Evolutionary conservation across 2,113 vertebrate species (phyloP).

Genomic region (sheep (Ovis aries)): ARS-UI_Ramb_v3.0 NC_056056.1:215495001-215495500

Average conservation of each 20-base stretch:
- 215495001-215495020: too few relatives aligned
- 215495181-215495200: neutral
- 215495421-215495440: neutral
- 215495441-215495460: neutral
- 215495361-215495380: neutral
- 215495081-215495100: too few relatives aligned
- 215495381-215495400: neutral
- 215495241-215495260: neutral
- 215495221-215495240: neutral
- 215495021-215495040: too few relatives aligned
- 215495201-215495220: neutral
- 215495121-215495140: too few relatives aligned
- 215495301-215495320: neutral
- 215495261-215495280: neutral
- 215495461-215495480: neutral
- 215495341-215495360: neutral
- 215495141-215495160: neutral
- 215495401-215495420: neutral
- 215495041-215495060: too few relatives aligned
- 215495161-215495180: neutral
- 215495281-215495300: neutral
- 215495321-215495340: neutral
- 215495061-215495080: too few relatives aligned
- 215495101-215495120: too few relatives aligned
- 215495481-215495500: neutral